A percentile compares a stretch with the other conserved stretches of the same genome.
Conservation (phyloP, 2,888 invertebrate species). For the Stenoptilia bipunctidactyla region DNA sequence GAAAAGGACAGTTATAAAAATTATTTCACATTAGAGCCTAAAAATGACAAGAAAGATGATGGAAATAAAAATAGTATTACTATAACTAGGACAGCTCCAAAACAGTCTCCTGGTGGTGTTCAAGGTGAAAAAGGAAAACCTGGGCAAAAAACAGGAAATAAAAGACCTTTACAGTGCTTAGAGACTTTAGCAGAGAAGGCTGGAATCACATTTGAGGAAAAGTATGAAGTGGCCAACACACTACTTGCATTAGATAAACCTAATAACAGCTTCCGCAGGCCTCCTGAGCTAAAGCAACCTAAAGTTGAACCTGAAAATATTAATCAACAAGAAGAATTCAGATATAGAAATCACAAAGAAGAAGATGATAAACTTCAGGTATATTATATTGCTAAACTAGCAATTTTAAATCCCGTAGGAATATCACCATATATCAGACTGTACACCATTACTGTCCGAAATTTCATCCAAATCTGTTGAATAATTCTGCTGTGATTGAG, state of each 20-base stretch:
- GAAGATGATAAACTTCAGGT: constrained; percentile 63
- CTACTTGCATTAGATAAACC: constrained; percentile 75
- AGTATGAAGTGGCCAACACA: constrained; percentile 78
- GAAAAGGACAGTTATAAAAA: constrained; percentile 50
- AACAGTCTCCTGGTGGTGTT: constrained; percentile 38
- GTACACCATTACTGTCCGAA: too few relatives aligned
- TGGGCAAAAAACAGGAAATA: constrained; percentile 36
- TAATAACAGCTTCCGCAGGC: constrained; percentile 55
- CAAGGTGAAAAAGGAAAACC: constrained; percentile 42
- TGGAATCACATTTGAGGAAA: constrained; percentile 80
- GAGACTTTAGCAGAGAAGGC: constrained; percentile 81
- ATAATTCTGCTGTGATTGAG: too few relatives aligned
- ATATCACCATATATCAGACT: too few relatives aligned
- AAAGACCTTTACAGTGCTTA: constrained; percentile 74
- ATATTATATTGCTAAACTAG: constrained; percentile 5
- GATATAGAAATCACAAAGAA: constrained; percentile 54
- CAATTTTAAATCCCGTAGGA: not conserved
- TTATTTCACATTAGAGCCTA: constrained; percentile 54
- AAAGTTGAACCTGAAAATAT: constrained; percentile 49
- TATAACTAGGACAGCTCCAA: constrained; percentile 52
- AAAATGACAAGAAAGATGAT: constrained; percentile 60
- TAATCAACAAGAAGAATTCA: constrained; percentile 43
- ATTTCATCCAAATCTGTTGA: too few relatives aligned
- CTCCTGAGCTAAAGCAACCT: constrained; percentile 47
- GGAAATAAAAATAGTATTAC: constrained; percentile 64